A percentile compares a stretch with the other conserved stretches of the same genome.
Conservation (phyloP, 2,113 vertebrate genomes). For the Barnardius zonarius region DNA sequence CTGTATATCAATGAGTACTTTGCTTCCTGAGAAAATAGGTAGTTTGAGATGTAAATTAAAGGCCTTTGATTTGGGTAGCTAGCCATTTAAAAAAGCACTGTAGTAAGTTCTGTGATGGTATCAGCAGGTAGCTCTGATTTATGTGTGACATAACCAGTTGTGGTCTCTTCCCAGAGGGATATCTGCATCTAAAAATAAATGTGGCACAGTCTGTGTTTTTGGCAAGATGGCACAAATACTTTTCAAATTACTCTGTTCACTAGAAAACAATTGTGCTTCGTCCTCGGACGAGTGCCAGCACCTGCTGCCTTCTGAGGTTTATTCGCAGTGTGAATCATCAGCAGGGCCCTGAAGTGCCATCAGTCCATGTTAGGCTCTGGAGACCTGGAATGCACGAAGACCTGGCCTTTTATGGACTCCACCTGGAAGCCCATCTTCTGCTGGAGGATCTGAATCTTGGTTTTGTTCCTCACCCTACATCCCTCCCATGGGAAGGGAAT, state of each 20-base stretch:
- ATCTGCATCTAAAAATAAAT: slow-evolving; percentile 39
- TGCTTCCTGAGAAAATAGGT: neutral
- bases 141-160: neutral
- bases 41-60: neutral
- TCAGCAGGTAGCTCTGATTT: slow-evolving; percentile 18
- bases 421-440: neutral
- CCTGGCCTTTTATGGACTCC: slow-evolving; percentile 40
- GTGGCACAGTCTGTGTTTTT: slow-evolving; percentile 31
- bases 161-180: neutral
- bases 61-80: neutral
- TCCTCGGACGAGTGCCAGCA: neutral
- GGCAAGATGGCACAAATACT: slow-evolving; percentile 44
- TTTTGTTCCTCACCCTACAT: accelerated
- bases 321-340: slow-evolving; percentile 47
- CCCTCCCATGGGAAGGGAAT: neutral
- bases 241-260: slow-evolving; percentile 55
- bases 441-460: neutral
- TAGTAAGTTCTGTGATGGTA: neutral
- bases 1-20: neutral
- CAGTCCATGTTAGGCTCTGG: slow-evolving; percentile 29
- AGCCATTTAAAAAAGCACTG: neutral
- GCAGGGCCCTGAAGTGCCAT: neutral
- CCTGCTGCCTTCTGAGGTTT: slow-evolving; percentile 47
- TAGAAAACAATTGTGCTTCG: slow-evolving; percentile 30
- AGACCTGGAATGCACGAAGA: neutral